Base-by-base conservation (phyloP, 2,888 invertebrate species). In the Leptopterna dolabrata region DNA sequence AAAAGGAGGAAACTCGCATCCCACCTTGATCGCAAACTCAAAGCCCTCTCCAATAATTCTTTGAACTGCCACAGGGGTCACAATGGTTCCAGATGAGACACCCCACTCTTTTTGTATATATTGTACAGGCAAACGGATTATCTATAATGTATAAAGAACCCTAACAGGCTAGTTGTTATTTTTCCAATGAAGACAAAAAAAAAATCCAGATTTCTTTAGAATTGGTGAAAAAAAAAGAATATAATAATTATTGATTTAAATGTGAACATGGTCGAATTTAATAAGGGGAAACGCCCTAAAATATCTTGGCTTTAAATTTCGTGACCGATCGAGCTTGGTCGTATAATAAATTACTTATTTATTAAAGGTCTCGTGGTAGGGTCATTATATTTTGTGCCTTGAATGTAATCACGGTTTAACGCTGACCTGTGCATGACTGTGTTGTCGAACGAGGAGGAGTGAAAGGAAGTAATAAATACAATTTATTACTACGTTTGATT, bases 1-100 rank as follows among this genome's bases (percentile, higher is more conserved):
- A 96, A 96, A 91, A 93, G 96, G 90, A 95, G 95, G 91, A 93
- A 94, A 90, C 93, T 96, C 89, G 95, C 95, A 19, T 88, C 87
- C 76, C 88, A 87, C 76, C 81, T 88, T n/a, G 88, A 89, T 78
- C 89, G 88, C 27, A 87, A 88, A 83, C 78, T 89, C 9, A 89
- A 89, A 76, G 84, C 86, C 29, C 88, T 89, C 7, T 81, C 81
- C 73, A 82, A 47, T 70, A 43, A 73, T 14, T 19, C 51, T 14
- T 73, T 43, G 9, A 51, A 55, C 76, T 76, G 76, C 29, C 89
- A 87, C 47, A 85, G 41, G 45, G 89, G 89, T 14, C 88, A 86
- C 63, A 89, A 89, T 85, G 89, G 89, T 55, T 83, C 87, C 70
- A 89, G 88, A 88, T 89, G 88, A 89, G 87, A 63, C 30, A 45